phyloP scores from a whole-genome alignment of 2,113 vertebrate genomes.

The Misgurnus mizolepis region DNA sequence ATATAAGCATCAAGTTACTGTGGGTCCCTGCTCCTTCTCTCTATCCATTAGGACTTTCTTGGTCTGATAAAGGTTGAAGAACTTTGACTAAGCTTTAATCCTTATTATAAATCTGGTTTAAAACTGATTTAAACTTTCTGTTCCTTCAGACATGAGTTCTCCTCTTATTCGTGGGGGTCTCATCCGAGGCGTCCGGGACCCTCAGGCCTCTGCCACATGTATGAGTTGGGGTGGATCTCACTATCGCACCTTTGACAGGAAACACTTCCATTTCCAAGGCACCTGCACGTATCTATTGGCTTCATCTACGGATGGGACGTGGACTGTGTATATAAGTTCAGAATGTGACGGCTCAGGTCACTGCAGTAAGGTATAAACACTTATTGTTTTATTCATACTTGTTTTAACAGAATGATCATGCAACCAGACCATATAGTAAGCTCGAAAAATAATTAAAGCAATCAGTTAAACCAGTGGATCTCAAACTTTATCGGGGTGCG shows the following conservation, averaged over 20 bases:
- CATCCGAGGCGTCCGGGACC: slow-evolving; percentile 59
- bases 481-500: too few relatives aligned
- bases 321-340: slow-evolving; percentile 76
- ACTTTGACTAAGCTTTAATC: neutral
- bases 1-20: too few relatives aligned
- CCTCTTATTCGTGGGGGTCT: slow-evolving; percentile 68
- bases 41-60: too few relatives aligned
- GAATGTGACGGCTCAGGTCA: slow-evolving; percentile 62
- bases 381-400: too few relatives aligned
- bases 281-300: slow-evolving; percentile 83
- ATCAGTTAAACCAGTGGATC: too few relatives aligned
- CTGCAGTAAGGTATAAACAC: slow-evolving; percentile 76
- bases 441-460: too few relatives aligned
- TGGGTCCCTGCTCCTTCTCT: too few relatives aligned
- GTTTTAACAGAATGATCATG: too few relatives aligned
- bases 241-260: slow-evolving; percentile 84
- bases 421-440: too few relatives aligned
- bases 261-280: slow-evolving; percentile 83
- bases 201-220: slow-evolving; percentile 76
- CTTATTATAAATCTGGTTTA: neutral
- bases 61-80: too few relatives aligned
- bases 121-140: neutral
- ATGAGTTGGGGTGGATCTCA: slow-evolving; percentile 83
- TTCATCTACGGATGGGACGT: slow-evolving; percentile 75
- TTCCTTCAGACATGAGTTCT: slow-evolving; percentile 62